These are phyloP conservation scores for Drosophila aff. DNA, from an alignment of 1,140 invertebrate species.

Conservation along the genomic window DNA sequence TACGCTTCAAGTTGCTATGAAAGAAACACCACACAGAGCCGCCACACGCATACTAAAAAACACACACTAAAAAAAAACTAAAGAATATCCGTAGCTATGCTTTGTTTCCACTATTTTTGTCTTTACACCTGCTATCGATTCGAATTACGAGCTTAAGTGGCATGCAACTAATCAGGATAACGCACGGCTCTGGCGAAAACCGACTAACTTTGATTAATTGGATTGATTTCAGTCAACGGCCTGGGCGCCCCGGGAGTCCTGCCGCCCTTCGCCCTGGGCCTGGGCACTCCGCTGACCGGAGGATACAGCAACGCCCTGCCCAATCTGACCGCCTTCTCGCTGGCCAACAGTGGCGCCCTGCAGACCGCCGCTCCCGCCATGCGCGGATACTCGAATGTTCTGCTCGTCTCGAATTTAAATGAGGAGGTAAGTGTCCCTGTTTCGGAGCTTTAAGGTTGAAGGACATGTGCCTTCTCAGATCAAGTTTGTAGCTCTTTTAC, in stretches of 20 bases:
- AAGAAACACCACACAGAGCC: background rate
- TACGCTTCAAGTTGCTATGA: constrained; percentile 41
- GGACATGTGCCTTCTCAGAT: background rate
- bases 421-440: constrained; percentile 90
- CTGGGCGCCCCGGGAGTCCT: constrained; percentile 92
- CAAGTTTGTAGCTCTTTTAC: background rate
- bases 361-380: constrained; percentile 88
- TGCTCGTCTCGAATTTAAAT: constrained; percentile 95
- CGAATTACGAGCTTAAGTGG: constrained; percentile 61
- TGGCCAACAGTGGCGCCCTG: constrained; percentile 87
- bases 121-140: constrained; percentile 78
- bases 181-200: background rate
- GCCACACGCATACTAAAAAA: background rate
- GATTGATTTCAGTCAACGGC: constrained; percentile 73
- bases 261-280: constrained; percentile 91
- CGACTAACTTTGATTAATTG: constrained; percentile 23
- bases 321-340: constrained; percentile 90
- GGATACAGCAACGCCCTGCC: constrained; percentile 90
- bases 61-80: background rate
- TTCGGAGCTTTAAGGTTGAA: background rate
- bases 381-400: constrained; percentile 91
- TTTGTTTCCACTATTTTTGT: constrained; percentile 45
- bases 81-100: constrained; percentile 6
- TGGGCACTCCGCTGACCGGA: constrained; percentile 89
- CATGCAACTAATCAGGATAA: constrained; percentile 51